A percentile compares a stretch with the other conserved stretches of the same genome.
Conservation (phyloP, 1,140 invertebrate species). For the Procambarus clarkii region DNA sequence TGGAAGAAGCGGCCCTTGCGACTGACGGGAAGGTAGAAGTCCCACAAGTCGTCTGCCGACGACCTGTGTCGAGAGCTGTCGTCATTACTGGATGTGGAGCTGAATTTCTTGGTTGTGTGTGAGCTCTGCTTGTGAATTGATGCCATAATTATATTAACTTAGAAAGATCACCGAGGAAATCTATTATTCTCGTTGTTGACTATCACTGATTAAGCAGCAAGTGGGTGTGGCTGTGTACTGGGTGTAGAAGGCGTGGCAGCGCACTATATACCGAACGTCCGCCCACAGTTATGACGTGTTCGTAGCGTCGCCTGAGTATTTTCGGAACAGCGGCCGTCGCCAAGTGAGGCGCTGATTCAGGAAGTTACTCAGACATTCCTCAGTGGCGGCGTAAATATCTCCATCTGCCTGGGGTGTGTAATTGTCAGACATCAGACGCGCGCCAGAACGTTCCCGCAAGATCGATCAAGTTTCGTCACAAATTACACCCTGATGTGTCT, state of each 20-base stretch:
- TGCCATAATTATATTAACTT: not conserved
- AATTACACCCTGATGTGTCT: no score
- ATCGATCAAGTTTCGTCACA: no score
- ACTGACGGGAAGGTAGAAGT: constrained; percentile 31
- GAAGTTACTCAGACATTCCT: constrained; percentile 22
- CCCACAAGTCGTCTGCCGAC: constrained; percentile 20
- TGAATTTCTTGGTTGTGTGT: constrained; percentile 1
- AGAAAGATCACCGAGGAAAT: not conserved
- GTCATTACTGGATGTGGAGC: not conserved
- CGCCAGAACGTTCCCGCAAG: no score
- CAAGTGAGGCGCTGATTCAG: constrained; percentile 27
- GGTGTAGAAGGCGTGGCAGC: not conserved
- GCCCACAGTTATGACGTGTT: constrained; percentile 11
- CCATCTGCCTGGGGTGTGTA: no score
- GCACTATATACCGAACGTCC: constrained; percentile 4
- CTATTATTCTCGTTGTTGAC: not conserved
- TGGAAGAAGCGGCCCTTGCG: constrained; percentile 42
- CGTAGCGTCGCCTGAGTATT: constrained; percentile 31
- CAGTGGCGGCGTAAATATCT: not conserved
- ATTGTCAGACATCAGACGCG: no score
- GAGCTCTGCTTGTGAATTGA: constrained; percentile 19
- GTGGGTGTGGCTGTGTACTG: constrained; percentile 16
- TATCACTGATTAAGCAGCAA: not conserved
- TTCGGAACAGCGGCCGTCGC: constrained; percentile 2
- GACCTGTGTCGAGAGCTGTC: not conserved